Evolutionary conservation across 1,140 invertebrate genomes (phyloP).

Genomic region (Megalopta genalis): DNA sequence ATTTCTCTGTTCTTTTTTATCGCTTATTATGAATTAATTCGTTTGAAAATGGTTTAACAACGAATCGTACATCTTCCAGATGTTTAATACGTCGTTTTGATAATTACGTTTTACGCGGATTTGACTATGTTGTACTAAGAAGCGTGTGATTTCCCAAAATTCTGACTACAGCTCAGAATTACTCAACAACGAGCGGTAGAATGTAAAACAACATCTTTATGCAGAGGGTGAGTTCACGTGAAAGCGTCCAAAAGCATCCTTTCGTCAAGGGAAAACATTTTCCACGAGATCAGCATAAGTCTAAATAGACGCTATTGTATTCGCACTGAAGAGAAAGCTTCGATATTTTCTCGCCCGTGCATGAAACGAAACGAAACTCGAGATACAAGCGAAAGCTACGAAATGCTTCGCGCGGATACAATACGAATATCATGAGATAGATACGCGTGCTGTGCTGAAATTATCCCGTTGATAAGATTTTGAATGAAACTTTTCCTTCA

Average conservation of each 20-base stretch:
- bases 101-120: too few species aligned
- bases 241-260: conserved; percentile 25
- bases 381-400: not conserved
- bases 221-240: not conserved
- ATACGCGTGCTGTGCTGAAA: too few species aligned
- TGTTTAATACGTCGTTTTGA: too few species aligned
- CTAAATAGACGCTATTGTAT: conserved; percentile 16
- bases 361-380: too few species aligned
- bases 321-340: conserved; percentile 1
- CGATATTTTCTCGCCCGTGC: not conserved
- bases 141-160: not conserved
- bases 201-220: not conserved
- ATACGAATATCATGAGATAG: not conserved
- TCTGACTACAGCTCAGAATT: not conserved
- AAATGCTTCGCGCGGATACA: not conserved
- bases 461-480: not conserved
- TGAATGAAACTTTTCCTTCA: not conserved
- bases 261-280: not conserved
- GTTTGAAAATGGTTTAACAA: not conserved
- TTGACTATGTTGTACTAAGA: not conserved
- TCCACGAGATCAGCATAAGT: not conserved
- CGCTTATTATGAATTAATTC: too few species aligned
- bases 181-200: not conserved
- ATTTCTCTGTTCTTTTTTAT: too few species aligned
- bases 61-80: not conserved